Conservation (phyloP, 2,113 vertebrate genomes). For the Macquaria australasica region DNA sequence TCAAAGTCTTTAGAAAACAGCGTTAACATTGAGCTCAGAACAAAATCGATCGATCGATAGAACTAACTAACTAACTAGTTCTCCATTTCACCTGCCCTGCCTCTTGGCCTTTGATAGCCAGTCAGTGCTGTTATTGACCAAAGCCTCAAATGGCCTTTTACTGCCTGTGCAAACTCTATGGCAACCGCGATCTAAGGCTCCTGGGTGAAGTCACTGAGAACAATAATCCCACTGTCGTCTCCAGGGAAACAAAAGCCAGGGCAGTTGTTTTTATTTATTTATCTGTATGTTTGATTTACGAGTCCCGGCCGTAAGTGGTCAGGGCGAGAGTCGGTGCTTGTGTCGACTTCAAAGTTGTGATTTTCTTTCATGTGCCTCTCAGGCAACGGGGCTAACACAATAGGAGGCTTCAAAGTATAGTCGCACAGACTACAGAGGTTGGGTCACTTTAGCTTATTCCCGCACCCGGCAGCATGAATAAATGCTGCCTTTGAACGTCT, state of each 20-base stretch:
- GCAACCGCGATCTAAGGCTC: constrained; percentile 44
- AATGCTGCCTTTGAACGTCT: constrained; percentile 73
- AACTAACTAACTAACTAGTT: too few relatives aligned
- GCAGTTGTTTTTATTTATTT: constrained; percentile 62
- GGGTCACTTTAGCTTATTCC: constrained; percentile 60
- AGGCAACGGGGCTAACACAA: constrained; percentile 66
- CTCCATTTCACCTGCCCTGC: constrained; percentile 1
- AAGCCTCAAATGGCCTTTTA: constrained; percentile 50
- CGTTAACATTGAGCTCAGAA: neutral
- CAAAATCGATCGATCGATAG: too few relatives aligned
- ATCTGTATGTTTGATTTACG: constrained; percentile 59
- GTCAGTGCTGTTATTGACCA: constrained; percentile 46
- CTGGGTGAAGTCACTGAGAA: constrained; percentile 36
- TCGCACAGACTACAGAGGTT: constrained; percentile 82
- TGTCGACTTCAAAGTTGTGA: constrained; percentile 81
- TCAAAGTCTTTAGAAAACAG: neutral
- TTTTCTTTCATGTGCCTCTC: constrained; percentile 80
- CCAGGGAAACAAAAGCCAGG: constrained; percentile 58
- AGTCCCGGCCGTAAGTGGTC: constrained; percentile 48
- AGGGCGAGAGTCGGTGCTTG: constrained; percentile 50
- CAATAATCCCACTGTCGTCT: constrained; percentile 60
- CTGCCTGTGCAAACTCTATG: constrained; percentile 49
- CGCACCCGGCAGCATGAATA: constrained; percentile 58
- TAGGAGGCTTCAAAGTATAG: constrained; percentile 79
- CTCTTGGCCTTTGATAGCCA: constrained; percentile 36